phyloP scores from a whole-genome alignment of 2,113 vertebrate genomes.

The Beaufortia kweichowensis region DNA sequence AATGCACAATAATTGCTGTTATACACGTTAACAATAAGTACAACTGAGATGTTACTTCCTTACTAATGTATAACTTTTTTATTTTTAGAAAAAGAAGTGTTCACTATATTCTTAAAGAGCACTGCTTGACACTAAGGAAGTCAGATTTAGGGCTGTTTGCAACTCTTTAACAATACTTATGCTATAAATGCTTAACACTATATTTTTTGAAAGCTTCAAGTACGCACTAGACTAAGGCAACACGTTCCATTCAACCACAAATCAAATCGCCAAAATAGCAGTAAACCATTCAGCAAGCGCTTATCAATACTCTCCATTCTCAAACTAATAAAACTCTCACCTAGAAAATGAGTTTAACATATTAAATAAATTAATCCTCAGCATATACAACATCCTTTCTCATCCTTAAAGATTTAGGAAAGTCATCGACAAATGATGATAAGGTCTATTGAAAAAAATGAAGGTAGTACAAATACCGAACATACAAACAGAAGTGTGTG shows the following conservation, averaged over 20 bases:
- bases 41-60: too few relatives aligned
- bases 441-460: not conserved
- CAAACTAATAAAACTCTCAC: slow-evolving; percentile 8
- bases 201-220: slow-evolving; percentile 10
- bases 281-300: slow-evolving; percentile 5
- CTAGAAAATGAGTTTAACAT: slow-evolving; percentile 45
- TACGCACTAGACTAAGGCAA: not conserved
- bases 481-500: slow-evolving; percentile 8
- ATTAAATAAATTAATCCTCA: slow-evolving; percentile 75
- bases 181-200: not conserved
- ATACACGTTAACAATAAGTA: too few relatives aligned
- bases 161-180: not conserved
- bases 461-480: not conserved
- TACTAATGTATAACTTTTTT: too few relatives aligned
- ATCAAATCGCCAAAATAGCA: slow-evolving; percentile 13
- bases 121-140: not conserved
- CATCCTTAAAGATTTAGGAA: not conserved
- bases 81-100: slow-evolving; percentile 6
- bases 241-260: not conserved
- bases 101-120: not conserved
- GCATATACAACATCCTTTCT: slow-evolving; percentile 61
- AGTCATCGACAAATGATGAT: slow-evolving; percentile 10
- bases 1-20: slow-evolving; percentile 16
- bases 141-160: slow-evolving; percentile 9
- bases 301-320: not conserved